A percentile compares a stretch with the other conserved stretches of the same genome.
These are phyloP conservation scores for Pseudococcus jackbeardsleyi DNA, from an alignment of 2,888 invertebrate genomes.

Conservation along the genomic window DNA sequence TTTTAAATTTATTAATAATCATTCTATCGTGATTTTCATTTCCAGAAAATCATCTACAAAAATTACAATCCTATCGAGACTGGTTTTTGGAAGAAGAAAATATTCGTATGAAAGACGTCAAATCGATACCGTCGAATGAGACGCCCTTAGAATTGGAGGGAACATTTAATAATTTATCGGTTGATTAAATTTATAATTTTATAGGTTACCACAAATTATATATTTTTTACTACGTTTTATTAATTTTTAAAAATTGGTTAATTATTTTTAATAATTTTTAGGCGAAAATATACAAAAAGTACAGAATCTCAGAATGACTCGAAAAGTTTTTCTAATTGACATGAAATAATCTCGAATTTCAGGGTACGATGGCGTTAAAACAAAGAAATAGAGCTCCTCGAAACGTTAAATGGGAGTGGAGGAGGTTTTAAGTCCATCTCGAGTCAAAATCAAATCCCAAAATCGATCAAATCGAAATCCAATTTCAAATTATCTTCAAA, in stretches of 20 bases:
- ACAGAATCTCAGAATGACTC: no score
- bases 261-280: not conserved
- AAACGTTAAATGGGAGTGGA: no score
- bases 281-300: no score
- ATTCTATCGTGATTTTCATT: not conserved
- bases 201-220: constrained; percentile 18
- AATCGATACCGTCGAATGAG: constrained; percentile 62
- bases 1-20: no score
- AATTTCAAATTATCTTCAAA: no score
- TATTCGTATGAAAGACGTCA: constrained; percentile 67
- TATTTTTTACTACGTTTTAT: not conserved
- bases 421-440: no score
- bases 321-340: no score
- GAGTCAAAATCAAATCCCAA: no score
- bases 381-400: no score
- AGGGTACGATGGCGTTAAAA: no score
- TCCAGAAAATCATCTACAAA: constrained; percentile 58
- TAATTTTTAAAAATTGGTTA: not conserved
- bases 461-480: no score
- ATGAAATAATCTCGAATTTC: no score
- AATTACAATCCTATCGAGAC: constrained; percentile 67
- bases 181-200: constrained; percentile 67
- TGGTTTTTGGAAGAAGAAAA: constrained; percentile 67
- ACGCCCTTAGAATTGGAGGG: constrained; percentile 65
- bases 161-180: constrained; percentile 68